Percentiles rank a stretch among this genome's conserved stretches.
phyloP scores from a whole-genome alignment of 2,888 invertebrate genomes.

The Caenorhabditis zanzibari region DNA sequence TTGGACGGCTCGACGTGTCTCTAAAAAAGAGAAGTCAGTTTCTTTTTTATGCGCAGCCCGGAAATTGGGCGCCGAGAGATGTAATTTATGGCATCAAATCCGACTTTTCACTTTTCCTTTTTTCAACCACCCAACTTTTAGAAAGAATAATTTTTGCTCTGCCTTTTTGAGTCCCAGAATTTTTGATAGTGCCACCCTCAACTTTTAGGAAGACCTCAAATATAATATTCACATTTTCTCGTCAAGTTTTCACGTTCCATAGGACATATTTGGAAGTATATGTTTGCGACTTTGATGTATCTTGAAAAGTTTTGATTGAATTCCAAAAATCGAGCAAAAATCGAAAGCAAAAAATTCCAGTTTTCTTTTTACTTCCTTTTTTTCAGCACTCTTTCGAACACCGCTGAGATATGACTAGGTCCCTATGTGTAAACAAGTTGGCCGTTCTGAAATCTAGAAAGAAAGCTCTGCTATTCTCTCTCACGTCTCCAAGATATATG shows the following conservation, averaged over 20 bases:
- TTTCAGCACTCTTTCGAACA: background rate
- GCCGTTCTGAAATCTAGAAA: slow-evolving; percentile 29
- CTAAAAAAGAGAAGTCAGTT: slow-evolving; percentile 38
- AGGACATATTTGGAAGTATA: background rate
- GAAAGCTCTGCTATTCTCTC: background rate
- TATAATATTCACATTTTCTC: slow-evolving; percentile 6
- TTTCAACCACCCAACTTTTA: slow-evolving; percentile 21
- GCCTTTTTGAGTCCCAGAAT: background rate
- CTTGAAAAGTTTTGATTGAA: background rate
- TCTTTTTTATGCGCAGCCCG: slow-evolving; percentile 54
- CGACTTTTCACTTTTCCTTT: slow-evolving; percentile 53
- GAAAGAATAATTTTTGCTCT: slow-evolving; percentile 16
- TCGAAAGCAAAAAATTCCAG: background rate
- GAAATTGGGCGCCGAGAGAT: slow-evolving; percentile 61
- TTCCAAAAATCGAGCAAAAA: too few relatives aligned
- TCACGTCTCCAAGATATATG: background rate
- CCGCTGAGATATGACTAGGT: slow-evolving; percentile 1
- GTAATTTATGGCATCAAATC: slow-evolving; percentile 64
- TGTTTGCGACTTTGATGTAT: background rate
- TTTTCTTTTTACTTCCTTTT: too few relatives aligned
- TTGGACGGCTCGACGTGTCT: slow-evolving; percentile 16
- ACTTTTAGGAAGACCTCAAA: background rate
- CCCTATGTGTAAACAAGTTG: slow-evolving; percentile 46
- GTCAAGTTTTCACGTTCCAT: slow-evolving; percentile 1
- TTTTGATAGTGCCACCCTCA: slow-evolving; percentile 44